Base-by-base conservation (phyloP, 1,140 invertebrate genomes). In the Nomia melanderi region DNA sequence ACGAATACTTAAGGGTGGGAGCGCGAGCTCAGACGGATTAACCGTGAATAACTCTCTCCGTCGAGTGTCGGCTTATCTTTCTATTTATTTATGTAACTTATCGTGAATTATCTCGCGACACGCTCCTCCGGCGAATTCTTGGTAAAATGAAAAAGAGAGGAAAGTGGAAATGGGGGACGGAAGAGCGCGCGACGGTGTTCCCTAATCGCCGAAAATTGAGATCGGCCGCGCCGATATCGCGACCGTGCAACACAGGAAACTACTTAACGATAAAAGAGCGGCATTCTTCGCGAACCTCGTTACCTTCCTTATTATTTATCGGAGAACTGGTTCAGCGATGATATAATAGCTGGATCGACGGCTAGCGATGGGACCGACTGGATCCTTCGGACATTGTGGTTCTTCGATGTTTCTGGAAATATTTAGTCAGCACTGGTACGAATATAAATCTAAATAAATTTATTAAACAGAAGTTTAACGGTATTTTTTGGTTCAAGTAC, bases 211-310 rank as follows among this genome's bases (percentile, higher is more conserved):
- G 12, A 20, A 39, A 3, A 20, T 1, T 27, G 57, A n/a, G n/a
- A 63, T 63, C 6, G n/a, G 33, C 25, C 20, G n/a, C 25, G 17
- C 17, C 17, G 69, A 72, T 71, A 39, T 36, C 17, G 25, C 5
- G 31, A 9, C 44, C 39, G 50, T 20, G 31, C 41, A 20, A 76
- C 73, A 76, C 31, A 29, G 73, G 65, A 76, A 69, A 76, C 54
- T 76, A 76, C 73, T 76, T 76, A 76, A 59, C 73, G 73, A 76
- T 60, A 76, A 69, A 69, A 67, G 39, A 44, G 20, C 2, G 41
- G 29, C 56, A 54, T 74, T 66, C n/a, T 33, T 36, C 11, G 33
- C 31, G 17, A 2, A 25, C 17, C 14, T 14, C 14, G 17, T 71
- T 59, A 23, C n/a, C 23, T 50, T 23, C 23, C 41, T 2, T 56